Evolutionary conservation across 2,888 invertebrate genomes (phyloP).

Genomic region (Melikaiella ostensackeni): DNA sequence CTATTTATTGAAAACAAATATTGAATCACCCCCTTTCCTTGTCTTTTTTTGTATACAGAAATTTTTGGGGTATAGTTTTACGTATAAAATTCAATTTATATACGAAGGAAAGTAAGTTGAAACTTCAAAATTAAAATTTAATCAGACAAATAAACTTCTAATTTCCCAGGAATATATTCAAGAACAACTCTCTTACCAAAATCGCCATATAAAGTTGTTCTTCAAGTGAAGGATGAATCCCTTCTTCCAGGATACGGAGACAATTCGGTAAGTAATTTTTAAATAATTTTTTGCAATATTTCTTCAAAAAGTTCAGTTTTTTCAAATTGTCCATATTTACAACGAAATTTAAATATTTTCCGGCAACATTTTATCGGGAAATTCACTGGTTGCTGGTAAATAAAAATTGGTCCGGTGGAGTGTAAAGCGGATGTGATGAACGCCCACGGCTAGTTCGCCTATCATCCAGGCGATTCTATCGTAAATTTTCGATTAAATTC

Average conservation of each 20-base stretch:
- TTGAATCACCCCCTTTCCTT: too few relatives aligned
- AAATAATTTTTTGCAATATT: too few relatives aligned
- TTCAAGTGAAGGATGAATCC: constrained; percentile 79
- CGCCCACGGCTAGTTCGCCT: constrained; percentile 46
- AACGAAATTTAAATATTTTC: constrained; percentile 17
- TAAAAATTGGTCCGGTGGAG: not conserved
- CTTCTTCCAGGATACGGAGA: constrained; percentile 74
- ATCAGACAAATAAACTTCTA: not conserved
- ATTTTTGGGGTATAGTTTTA: too few relatives aligned
- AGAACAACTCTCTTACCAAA: constrained; percentile 71
- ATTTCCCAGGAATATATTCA: constrained; percentile 66
- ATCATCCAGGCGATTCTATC: constrained; percentile 46
- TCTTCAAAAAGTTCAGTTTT: not conserved
- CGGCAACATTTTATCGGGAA: not conserved
- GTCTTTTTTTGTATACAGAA: too few relatives aligned
- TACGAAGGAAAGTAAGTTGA: too few relatives aligned
- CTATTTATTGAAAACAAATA: too few relatives aligned
- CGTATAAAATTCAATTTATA: too few relatives aligned
- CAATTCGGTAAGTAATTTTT: constrained; percentile 73
- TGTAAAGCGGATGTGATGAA: constrained; percentile 44
- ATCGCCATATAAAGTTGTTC: constrained; percentile 78
- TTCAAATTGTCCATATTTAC: not conserved
- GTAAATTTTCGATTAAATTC: constrained; percentile 67
- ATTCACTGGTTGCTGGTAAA: not conserved
- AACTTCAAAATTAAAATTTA: too few relatives aligned